Base-by-base conservation (phyloP, 2,888 invertebrate genomes). In the Dynastes grantii region DNA sequence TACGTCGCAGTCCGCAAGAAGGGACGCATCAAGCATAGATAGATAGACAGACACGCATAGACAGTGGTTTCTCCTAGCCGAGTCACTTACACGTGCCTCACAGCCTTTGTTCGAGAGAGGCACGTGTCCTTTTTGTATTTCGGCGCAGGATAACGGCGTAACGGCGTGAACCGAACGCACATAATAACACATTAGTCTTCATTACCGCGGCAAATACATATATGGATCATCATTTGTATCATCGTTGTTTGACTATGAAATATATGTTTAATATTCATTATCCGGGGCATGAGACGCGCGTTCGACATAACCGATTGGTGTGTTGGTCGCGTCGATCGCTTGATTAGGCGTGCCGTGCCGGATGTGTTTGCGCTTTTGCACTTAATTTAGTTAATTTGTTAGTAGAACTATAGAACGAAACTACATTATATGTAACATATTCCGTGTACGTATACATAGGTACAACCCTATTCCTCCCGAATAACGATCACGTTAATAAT, bases 191-290 rank as follows among this genome's bases (percentile, higher is more conserved):
- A 82, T 82, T 79, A 79, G 76, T 80, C 82, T 81, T 81, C 81
- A 81, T 82, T 80, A 78, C 76, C 76, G 80, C 49, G 9, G 45
- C 32, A 5, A 37, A 37, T 45, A 45, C 45, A 22, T 58, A 8
- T 58, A 58, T 22, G 55, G 55, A 58, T 58, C 22, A 58, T 58
- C 55, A 58, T 58, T 22, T 58, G 22, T 22, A 78, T 80, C 79
- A 80, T 79, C 70, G 81, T 80, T 79, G 81, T 75, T 75, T 82
- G 81, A 83, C 84, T 83, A 85, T 85, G 83, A 85, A 83, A 83
- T 83, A 85, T 84, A 83, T 82, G 83, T 85, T 86, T 85, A 84
- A 84, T 84, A 85, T 86, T 85, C 85, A 85, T 84, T 78, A 78
- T 71, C 40, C 45, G 13, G 61, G 45, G 73, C 61, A 40, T 6